These are phyloP conservation scores for Frankliniella intonsa DNA, from an alignment of 2,888 invertebrate species.

Conservation along the genomic window DNA sequence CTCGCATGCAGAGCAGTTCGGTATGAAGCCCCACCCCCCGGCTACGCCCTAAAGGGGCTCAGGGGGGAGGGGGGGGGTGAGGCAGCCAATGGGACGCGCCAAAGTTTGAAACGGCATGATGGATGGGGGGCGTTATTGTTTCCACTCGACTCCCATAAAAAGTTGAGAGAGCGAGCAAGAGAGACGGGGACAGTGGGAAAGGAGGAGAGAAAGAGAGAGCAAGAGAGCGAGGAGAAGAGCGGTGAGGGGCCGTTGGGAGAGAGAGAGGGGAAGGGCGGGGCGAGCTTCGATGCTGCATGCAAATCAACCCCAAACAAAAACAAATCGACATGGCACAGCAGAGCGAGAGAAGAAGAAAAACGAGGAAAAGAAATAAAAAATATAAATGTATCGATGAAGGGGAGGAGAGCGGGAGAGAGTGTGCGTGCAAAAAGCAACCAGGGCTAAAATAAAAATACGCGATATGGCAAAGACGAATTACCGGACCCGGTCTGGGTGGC, in stretches of 20 bases:
- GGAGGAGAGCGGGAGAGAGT: not conserved
- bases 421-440: not conserved
- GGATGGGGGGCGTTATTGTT: constrained; percentile 16
- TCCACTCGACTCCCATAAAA: constrained; percentile 14
- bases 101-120: constrained; percentile 20
- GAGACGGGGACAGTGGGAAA: not conserved
- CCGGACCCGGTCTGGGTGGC: not conserved
- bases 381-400: not conserved
- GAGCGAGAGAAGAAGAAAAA: not conserved
- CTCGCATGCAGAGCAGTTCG: not conserved
- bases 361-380: not conserved
- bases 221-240: not conserved
- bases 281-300: constrained; percentile 9
- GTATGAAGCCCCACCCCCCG: not conserved
- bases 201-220: not conserved
- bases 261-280: not conserved
- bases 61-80: not conserved
- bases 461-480: constrained; percentile 24
- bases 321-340: not conserved
- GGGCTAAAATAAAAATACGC: not conserved
- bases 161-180: not conserved
- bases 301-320: constrained; percentile 22
- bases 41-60: not conserved
- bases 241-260: not conserved
- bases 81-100: constrained; percentile 14